Conservation (phyloP, 2,888 invertebrate genomes). For the Coleophora deauratella region DNA sequence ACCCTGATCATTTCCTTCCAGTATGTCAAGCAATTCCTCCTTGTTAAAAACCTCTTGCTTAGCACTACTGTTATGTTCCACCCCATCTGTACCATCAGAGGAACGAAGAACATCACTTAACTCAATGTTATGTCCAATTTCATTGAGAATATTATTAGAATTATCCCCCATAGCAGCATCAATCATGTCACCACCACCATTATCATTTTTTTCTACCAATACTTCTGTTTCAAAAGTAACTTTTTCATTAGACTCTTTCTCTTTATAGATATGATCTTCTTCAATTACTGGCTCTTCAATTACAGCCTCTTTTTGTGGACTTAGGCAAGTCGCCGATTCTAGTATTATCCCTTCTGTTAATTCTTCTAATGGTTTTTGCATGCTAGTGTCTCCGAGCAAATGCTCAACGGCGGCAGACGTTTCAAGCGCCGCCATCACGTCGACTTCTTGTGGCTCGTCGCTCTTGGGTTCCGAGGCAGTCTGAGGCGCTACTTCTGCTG, state of each 20-base stretch:
- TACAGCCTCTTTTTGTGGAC: slow-evolving; percentile 12
- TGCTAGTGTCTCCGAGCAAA: slow-evolving; percentile 1
- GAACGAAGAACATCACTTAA: slow-evolving; percentile 54
- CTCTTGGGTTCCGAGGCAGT: no score
- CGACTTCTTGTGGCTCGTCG: slow-evolving; percentile 1
- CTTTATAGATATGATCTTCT: slow-evolving; percentile 21
- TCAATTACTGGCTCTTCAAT: slow-evolving; percentile 18
- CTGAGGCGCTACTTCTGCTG: not conserved
- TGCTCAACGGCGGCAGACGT: slow-evolving; percentile 4
- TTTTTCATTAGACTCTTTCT: slow-evolving; percentile 22
- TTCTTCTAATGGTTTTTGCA: not conserved
- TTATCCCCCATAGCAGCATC: slow-evolving; percentile 17
- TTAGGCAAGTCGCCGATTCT: not conserved
- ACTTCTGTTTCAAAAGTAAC: slow-evolving; percentile 59
- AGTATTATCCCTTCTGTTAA: slow-evolving; percentile 2
- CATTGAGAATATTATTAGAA: slow-evolving; percentile 43
- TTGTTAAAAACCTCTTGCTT: slow-evolving; percentile 62
- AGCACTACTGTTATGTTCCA: slow-evolving; percentile 48
- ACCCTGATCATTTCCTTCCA: slow-evolving; percentile 54
- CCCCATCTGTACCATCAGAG: slow-evolving; percentile 42
- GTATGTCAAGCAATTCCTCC: slow-evolving; percentile 59
- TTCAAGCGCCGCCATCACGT: slow-evolving; percentile 1
- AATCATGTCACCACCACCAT: slow-evolving; percentile 24
- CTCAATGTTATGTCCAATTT: slow-evolving; percentile 53
- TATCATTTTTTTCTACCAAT: slow-evolving; percentile 49